These are phyloP conservation scores for Pyralis farinalis DNA, from an alignment of 2,888 invertebrate genomes.

Conservation along the genomic window DNA sequence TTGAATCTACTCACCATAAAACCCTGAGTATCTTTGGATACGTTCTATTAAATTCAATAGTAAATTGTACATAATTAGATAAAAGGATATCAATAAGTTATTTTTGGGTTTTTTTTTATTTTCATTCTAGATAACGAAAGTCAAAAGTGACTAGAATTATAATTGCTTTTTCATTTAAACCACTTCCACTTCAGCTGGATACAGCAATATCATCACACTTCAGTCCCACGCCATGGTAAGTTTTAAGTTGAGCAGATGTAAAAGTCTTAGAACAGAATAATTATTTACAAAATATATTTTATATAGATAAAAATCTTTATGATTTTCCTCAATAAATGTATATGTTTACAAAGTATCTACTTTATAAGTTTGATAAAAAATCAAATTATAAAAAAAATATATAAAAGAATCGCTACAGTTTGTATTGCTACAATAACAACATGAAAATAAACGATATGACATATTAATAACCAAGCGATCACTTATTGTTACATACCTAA, in stretches of 20 bases:
- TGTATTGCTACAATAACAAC: slow-evolving; percentile 25
- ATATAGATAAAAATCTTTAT: slow-evolving; percentile 58
- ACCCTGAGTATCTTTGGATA: slow-evolving; percentile 23
- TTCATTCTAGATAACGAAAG: slow-evolving; percentile 20
- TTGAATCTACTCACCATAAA: slow-evolving; percentile 40
- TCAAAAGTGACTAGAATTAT: slow-evolving; percentile 23
- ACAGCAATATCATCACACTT: slow-evolving; percentile 34
- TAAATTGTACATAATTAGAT: slow-evolving; percentile 4
- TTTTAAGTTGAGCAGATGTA: slow-evolving; percentile 78
- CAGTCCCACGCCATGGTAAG: slow-evolving; percentile 68
- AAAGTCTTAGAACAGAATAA: slow-evolving; percentile 72
- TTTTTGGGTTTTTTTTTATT: slow-evolving; percentile 10
- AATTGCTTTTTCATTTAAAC: slow-evolving; percentile 24
- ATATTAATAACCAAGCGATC: slow-evolving; percentile 44
- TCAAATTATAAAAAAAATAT: slow-evolving; percentile 39
- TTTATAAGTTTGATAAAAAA: slow-evolving; percentile 50
- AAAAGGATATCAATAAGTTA: slow-evolving; percentile 8
- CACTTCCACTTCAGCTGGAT: slow-evolving; percentile 27
- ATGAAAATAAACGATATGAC: slow-evolving; percentile 46
- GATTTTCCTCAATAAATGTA: slow-evolving; percentile 53
- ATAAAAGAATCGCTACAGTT: slow-evolving; percentile 41
- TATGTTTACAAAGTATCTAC: slow-evolving; percentile 67
- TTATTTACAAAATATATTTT: slow-evolving; percentile 73
- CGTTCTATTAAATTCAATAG: slow-evolving; percentile 5
- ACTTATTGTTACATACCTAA: slow-evolving; percentile 33